Base-by-base conservation (phyloP, 2,888 invertebrate species). In the Steinernema carpocapsae region DNA sequence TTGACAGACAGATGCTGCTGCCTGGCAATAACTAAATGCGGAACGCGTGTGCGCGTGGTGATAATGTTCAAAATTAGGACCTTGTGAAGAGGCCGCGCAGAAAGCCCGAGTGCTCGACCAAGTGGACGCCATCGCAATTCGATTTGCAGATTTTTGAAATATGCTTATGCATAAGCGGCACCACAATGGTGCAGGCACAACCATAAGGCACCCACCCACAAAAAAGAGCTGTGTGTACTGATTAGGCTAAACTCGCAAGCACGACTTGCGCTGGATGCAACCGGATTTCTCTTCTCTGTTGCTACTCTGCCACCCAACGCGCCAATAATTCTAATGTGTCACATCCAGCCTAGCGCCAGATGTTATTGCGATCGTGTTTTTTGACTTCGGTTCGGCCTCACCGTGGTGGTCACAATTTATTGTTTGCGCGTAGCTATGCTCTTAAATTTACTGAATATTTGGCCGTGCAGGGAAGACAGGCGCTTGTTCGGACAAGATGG, bases 81-180 rank as follows among this genome's bases (percentile, higher is more conserved):
- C 14, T 19, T 51, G 51, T 51, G 56, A 56, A 56, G 56, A 56
- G 56, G 24, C 10, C 56, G 56, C 14, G 19, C 51, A n/a, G n/a
- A n/a, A n/a, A n/a, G 51, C 51, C 10, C 7, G 14, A 43, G 43
- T 12, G 43, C 43, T 43, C 51, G 51, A 6, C 22, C 56, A 56
- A 56, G 56, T 56, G 17, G 3, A 26, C 26, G 56, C 56, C 51
- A 19, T 51, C 12, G 51, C 19, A 56, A 56, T 56, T 56, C 56
- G 56, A 56, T 56, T 56, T 56, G 56, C 26, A 26, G 17, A 56
- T 56, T 56, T 56, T 26, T 56, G 56, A 56, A 56, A 56, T 56
- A 56, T 56, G 14, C 10, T 56, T 22, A 56, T 19, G n/a, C 26
- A 26, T 56, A 26, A 56, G 56, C 56, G 48, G 48, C n/a, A 4